These are phyloP conservation scores for Amazona finschi DNA, from an alignment of 2,797 vertebrate species.

Conservation along the genomic window DNA sequence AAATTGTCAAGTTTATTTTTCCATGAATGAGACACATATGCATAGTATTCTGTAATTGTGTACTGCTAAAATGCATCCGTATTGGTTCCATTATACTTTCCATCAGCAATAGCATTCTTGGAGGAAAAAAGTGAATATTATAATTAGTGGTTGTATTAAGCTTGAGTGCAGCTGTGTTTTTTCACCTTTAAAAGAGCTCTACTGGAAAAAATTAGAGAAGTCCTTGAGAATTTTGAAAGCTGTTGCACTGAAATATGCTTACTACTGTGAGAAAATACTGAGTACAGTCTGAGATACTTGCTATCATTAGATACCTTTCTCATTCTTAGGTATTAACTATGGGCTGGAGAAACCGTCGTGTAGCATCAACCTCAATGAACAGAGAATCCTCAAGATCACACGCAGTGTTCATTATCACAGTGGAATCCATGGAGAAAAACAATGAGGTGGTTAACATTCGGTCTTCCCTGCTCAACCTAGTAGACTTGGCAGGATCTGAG, in stretches of 20 bases:
- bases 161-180: not conserved
- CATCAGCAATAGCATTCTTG: not conserved
- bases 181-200: not conserved
- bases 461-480: constrained; percentile 91
- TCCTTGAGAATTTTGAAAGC: not conserved
- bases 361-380: constrained; percentile 97
- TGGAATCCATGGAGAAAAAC: constrained; percentile 91
- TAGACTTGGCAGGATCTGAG: constrained; percentile 95
- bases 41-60: not conserved
- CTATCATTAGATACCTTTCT: not conserved
- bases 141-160: not conserved
- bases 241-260: not conserved
- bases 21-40: not conserved
- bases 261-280: not conserved
- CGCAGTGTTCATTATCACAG: constrained; percentile 91
- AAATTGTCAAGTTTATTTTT: not conserved
- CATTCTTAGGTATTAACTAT: constrained; percentile 84
- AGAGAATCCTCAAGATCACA: constrained; percentile 95
- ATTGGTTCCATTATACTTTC: not conserved
- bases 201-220: not conserved
- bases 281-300: not conserved
- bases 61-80: not conserved
- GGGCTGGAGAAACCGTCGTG: constrained; percentile 93
- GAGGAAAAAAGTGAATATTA: not conserved
- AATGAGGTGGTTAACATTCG: constrained; percentile 90